These are phyloP conservation scores for Cosmorhoe ocellata DNA, from an alignment of 2,888 invertebrate species.

Conservation along the genomic window DNA sequence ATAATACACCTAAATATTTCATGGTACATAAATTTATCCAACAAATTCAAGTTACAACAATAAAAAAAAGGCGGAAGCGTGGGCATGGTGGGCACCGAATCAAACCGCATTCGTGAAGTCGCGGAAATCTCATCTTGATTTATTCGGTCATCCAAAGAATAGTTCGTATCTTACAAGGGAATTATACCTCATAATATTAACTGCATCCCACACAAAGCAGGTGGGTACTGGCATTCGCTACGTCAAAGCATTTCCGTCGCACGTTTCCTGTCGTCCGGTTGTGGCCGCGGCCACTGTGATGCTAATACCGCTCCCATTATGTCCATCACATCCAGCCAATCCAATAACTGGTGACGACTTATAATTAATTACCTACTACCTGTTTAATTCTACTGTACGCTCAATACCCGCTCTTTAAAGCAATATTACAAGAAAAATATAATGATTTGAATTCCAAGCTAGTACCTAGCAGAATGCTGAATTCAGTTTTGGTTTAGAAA, in stretches of 20 bases:
- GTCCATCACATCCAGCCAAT: constrained; percentile 42
- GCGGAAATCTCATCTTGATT: constrained; percentile 20
- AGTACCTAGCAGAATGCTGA: constrained; percentile 10
- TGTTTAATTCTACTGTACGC: constrained; percentile 26
- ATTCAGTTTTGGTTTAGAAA: constrained; percentile 18
- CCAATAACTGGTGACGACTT: constrained; percentile 32
- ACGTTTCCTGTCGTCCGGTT: constrained; percentile 39
- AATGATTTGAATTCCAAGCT: constrained; percentile 12
- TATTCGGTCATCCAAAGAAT: constrained; percentile 14
- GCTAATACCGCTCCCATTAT: constrained; percentile 60
- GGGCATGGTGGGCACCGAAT: constrained; percentile 25
- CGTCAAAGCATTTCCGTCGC: constrained; percentile 34
- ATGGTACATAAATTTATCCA: constrained; percentile 10
- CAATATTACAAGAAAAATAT: constrained; percentile 16
- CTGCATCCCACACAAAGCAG: constrained; percentile 28
- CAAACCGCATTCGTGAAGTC: constrained; percentile 21
- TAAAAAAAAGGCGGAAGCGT: constrained; percentile 23
- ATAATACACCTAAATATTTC: background rate
- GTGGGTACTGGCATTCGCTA: constrained; percentile 33
- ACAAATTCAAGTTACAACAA: constrained; percentile 13
- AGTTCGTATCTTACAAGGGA: constrained; percentile 12
- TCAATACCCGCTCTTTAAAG: no score
- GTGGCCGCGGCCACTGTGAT: constrained; percentile 46
- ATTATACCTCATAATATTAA: constrained; percentile 24
- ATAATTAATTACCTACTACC: constrained; percentile 33